Conservation (phyloP, 2,888 invertebrate genomes). For the Pollenia griseotomentosa region DNA sequence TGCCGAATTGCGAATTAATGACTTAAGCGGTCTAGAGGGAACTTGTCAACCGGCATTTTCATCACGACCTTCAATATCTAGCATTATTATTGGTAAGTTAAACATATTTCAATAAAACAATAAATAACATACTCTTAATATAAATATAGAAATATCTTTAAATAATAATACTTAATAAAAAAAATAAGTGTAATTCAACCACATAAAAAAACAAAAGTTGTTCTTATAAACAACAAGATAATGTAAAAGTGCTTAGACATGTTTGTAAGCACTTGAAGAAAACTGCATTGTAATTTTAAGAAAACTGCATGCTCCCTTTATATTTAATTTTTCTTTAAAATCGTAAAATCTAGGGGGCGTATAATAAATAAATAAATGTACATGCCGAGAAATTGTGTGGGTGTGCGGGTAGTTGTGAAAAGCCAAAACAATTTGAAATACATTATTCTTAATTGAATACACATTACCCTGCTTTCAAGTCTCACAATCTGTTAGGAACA, state of each 20-base stretch:
- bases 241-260: not conserved
- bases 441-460: slow-evolving; percentile 71
- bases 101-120: slow-evolving; percentile 32
- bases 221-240: slow-evolving; percentile 16
- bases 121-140: not conserved
- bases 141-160: not conserved
- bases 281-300: slow-evolving; percentile 14
- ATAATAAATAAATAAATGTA: not conserved
- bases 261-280: not conserved
- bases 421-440: slow-evolving; percentile 59
- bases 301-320: not conserved
- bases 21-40: slow-evolving; percentile 87
- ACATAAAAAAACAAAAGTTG: not conserved
- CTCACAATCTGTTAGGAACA: slow-evolving; percentile 30
- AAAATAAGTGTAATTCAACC: not conserved
- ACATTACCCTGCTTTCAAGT: slow-evolving; percentile 35
- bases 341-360: not conserved
- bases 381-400: not conserved
- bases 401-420: slow-evolving; percentile 4
- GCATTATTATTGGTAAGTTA: slow-evolving; percentile 85
- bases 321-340: not conserved
- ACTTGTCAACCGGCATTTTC: slow-evolving; percentile 83
- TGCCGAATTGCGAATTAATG: slow-evolving; percentile 93
- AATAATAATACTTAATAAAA: not conserved
- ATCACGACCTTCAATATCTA: slow-evolving; percentile 86